A percentile compares a stretch with the other conserved stretches of the same genome.
These are phyloP conservation scores for Papilio helenus DNA, from an alignment of 1,140 invertebrate genomes.

Conservation along the genomic window DNA sequence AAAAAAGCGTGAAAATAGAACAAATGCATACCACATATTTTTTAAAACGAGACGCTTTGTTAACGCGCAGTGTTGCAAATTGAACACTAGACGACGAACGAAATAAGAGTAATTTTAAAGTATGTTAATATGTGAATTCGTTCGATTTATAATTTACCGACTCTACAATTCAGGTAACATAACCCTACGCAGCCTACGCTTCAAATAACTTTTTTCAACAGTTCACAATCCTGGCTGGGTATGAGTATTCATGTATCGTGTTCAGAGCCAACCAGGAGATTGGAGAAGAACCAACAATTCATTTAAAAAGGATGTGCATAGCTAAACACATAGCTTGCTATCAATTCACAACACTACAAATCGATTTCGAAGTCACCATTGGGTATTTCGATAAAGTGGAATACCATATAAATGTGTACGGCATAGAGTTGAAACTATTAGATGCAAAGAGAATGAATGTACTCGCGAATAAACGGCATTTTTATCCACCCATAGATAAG, in stretches of 20 bases:
- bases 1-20: too few relatives aligned
- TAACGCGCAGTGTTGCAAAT: too few relatives aligned
- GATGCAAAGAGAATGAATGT: conserved; percentile 25
- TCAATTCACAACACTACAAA: conserved; percentile 27
- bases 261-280: background rate
- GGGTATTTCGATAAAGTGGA: conserved; percentile 9
- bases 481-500: background rate
- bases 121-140: too few relatives aligned
- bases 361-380: conserved; percentile 12
- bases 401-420: conserved; percentile 29
- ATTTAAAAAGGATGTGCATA: conserved; percentile 10
- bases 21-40: too few relatives aligned
- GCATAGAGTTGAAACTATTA: background rate
- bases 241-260: conserved; percentile 28
- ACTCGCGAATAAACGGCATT: background rate
- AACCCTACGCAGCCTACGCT: too few relatives aligned
- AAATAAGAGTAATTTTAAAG: too few relatives aligned
- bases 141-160: too few relatives aligned
- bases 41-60: too few relatives aligned
- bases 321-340: conserved; percentile 5
- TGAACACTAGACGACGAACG: too few relatives aligned
- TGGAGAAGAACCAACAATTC: conserved; percentile 1
- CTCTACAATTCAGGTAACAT: too few relatives aligned
- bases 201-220: background rate
- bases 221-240: conserved; percentile 21